Conservation (phyloP, 2,113 vertebrate genomes). For the Gopherus flavomarginatus region DNA sequence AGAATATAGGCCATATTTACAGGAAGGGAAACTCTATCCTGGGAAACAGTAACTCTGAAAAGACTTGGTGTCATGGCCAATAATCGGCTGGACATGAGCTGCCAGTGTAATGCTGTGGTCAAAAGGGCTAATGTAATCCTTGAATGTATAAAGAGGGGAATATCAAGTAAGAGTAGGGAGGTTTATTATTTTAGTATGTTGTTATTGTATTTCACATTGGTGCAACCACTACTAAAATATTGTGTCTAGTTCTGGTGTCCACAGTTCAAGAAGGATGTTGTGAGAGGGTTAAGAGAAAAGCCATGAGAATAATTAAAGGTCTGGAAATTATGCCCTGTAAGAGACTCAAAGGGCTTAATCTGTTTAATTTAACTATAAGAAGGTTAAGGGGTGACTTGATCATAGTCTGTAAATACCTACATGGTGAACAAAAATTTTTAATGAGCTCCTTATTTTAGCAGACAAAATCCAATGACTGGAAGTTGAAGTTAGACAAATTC, state of each 20-base stretch:
- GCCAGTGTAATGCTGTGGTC: neutral
- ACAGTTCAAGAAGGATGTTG: neutral
- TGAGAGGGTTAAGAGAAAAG: neutral
- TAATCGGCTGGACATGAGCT: neutral
- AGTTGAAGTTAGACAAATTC: neutral
- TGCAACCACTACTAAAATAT: neutral
- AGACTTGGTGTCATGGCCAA: neutral
- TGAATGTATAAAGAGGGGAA: neutral
- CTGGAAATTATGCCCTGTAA: neutral
- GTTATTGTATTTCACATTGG: neutral
- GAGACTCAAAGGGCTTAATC: neutral
- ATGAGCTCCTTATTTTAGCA: neutral
- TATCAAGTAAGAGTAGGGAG: neutral
- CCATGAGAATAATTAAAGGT: neutral
- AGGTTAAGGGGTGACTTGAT: neutral
- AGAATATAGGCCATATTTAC: neutral
- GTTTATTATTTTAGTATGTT: neutral
- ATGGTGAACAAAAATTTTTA: neutral
- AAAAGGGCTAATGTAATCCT: neutral
- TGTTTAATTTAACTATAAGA: neutral
- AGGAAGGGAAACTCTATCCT: neutral
- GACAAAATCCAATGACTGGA: neutral
- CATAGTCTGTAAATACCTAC: neutral
- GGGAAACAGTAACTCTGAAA: too few relatives aligned
- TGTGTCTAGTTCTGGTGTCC: neutral